Evolutionary conservation across 2,797 vertebrate genomes (phyloP).

Genomic region (Leuciscus waleckii): DNA sequence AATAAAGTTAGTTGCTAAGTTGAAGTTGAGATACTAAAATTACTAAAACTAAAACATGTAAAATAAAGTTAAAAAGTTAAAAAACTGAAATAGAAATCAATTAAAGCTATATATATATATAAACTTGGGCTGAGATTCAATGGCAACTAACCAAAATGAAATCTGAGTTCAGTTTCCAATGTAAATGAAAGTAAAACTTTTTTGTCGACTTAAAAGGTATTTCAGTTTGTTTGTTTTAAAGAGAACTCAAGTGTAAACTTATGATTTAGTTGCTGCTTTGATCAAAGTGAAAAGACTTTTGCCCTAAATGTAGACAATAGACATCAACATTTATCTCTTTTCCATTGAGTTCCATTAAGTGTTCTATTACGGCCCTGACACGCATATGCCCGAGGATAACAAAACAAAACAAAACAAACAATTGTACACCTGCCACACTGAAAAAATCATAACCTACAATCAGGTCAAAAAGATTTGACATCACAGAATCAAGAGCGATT

Average conservation of each 20-base stretch:
- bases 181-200: background rate
- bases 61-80: too few species aligned
- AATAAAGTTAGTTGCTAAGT: too few species aligned
- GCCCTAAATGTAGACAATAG: background rate
- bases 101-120: too few species aligned
- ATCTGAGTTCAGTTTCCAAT: background rate
- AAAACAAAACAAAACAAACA: background rate
- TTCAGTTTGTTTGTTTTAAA: background rate
- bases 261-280: background rate
- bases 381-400: background rate
- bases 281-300: background rate
- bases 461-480: background rate
- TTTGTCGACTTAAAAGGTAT: background rate
- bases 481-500: background rate
- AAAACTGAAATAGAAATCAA: too few species aligned
- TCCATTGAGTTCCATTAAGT: background rate
- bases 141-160: background rate
- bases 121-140: background rate
- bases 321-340: background rate
- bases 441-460: background rate
- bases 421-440: background rate
- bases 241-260: background rate
- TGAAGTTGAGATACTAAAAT: too few species aligned
- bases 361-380: background rate
- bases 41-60: too few species aligned